Evolutionary conservation across 2,113 vertebrate species (phyloP).

Genomic region (Thunnus thynnus): DNA sequence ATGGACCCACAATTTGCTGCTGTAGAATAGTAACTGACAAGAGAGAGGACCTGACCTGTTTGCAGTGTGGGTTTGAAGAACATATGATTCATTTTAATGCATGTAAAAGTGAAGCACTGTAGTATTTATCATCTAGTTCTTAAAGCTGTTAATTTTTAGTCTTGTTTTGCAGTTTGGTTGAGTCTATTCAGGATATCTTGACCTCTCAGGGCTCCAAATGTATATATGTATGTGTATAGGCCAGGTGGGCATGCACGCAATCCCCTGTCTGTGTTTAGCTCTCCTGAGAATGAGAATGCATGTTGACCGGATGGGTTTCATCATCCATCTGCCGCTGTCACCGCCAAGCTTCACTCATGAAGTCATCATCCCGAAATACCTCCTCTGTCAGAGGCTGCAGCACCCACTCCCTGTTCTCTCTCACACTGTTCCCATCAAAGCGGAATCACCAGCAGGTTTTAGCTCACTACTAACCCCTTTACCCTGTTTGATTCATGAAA

Average conservation of each 20-base stretch:
- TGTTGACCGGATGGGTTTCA: constrained; percentile 61
- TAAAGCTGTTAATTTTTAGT: neutral
- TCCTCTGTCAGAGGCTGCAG: constrained; percentile 37
- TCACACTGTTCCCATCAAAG: constrained; percentile 19
- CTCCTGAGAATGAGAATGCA: constrained; percentile 35
- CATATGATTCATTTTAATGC: neutral
- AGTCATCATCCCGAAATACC: constrained; percentile 75
- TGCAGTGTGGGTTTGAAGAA: constrained; percentile 14
- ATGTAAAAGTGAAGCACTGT: neutral
- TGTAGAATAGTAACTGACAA: constrained; percentile 6
- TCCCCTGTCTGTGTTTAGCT: constrained; percentile 52
- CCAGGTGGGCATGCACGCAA: constrained; percentile 1
- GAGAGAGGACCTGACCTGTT: neutral
- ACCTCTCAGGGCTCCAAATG: neutral
- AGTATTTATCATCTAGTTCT: neutral
- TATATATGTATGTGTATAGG: neutral
- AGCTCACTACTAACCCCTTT: constrained; percentile 15
- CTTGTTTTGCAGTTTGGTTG: neutral
- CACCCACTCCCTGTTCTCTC: constrained; percentile 48
- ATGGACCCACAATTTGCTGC: constrained; percentile 1
- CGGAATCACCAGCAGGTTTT: constrained; percentile 1
- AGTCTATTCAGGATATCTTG: neutral
- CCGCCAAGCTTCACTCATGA: constrained; percentile 63
- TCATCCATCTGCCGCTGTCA: constrained; percentile 68
- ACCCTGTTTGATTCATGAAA: constrained; percentile 58